Conservation (phyloP, 2,888 invertebrate species). For the Isoperla grammatica region DNA sequence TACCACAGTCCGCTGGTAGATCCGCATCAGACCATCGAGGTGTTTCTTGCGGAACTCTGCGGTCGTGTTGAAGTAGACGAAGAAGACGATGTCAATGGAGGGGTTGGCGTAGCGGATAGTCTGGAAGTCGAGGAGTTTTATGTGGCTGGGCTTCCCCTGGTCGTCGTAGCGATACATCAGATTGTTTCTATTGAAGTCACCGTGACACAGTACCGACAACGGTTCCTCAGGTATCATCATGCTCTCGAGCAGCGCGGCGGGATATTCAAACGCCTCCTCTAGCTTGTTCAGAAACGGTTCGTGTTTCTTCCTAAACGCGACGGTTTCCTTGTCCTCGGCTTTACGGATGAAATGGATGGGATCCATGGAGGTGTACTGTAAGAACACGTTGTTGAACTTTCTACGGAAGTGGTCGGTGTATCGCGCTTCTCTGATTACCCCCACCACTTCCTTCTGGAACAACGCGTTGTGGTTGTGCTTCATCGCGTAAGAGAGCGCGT, state of each 20-base stretch:
- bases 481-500: constrained; percentile 37
- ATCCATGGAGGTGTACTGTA: background rate
- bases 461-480: constrained; percentile 7
- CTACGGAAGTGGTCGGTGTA: background rate
- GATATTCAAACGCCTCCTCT: constrained; percentile 34
- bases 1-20: constrained; percentile 33
- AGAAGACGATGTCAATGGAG: constrained; percentile 40
- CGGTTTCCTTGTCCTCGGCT: constrained; percentile 31
- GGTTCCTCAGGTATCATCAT: constrained; percentile 25
- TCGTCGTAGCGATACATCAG: constrained; percentile 40
- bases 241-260: constrained; percentile 25
- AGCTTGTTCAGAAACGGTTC: constrained; percentile 35
- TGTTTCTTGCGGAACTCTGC: constrained; percentile 35
- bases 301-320: constrained; percentile 31
- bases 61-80: constrained; percentile 40
- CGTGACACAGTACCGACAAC: constrained; percentile 40
- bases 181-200: constrained; percentile 44
- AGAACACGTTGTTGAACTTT: constrained; percentile 1
- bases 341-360: constrained; percentile 1
- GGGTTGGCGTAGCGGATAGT: constrained; percentile 37
- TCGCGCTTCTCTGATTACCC: background rate
- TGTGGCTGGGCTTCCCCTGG: constrained; percentile 27
- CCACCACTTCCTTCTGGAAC: constrained; percentile 2
- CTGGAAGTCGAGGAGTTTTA: constrained; percentile 30
- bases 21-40: constrained; percentile 35